Conservation (phyloP, 2,113 vertebrate genomes). For the Triplophysa siluroides region DNA sequence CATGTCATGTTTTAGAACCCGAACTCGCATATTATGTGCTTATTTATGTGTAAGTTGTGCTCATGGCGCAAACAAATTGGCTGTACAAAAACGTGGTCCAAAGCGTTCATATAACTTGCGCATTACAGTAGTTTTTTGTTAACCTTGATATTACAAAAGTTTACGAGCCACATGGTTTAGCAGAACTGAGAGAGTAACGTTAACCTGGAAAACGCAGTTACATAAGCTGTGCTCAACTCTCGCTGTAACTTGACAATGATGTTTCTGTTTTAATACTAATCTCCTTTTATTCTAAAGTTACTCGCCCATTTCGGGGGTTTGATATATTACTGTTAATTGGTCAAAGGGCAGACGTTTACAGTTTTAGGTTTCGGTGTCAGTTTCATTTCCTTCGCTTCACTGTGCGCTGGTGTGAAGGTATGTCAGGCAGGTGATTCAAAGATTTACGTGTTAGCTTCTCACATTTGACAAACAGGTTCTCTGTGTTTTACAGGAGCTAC, state of each 20-base stretch:
- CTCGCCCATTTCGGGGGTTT: neutral
- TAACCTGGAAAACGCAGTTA: slow-evolving; percentile 2
- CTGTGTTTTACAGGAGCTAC: slow-evolving; percentile 83
- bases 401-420: neutral
- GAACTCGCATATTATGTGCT: neutral
- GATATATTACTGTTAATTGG: neutral
- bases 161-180: neutral
- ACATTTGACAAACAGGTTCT: neutral
- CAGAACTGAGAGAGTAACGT: neutral
- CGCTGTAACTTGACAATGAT: slow-evolving; percentile 13
- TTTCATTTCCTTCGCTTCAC: neutral
- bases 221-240: slow-evolving; percentile 17
- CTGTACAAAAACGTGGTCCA: neutral
- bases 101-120: neutral
- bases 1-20: neutral
- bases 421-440: neutral
- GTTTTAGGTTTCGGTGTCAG: neutral
- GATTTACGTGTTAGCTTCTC: neutral
- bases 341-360: neutral
- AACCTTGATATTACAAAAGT: neutral
- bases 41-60: neutral
- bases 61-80: slow-evolving; percentile 25
- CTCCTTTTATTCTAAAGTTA: neutral
- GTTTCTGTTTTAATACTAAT: slow-evolving; percentile 12
- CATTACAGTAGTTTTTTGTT: neutral